Evolutionary conservation across 2,888 invertebrate genomes (phyloP).

Genomic region (Pelosia muscerda): DNA sequence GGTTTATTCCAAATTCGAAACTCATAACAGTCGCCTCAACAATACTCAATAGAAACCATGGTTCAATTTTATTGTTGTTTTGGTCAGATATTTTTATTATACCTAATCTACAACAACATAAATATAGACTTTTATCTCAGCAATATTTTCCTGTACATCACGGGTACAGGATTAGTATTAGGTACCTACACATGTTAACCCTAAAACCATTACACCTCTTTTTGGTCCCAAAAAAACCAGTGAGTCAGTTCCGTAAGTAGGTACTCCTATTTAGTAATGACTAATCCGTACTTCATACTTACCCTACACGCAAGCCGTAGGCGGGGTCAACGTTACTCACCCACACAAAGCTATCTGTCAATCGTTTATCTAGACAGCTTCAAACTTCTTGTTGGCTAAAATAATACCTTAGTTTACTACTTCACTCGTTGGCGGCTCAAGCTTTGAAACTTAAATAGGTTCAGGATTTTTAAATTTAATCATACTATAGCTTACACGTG

Average conservation of each 20-base stretch:
- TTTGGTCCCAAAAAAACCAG: slow-evolving; percentile 21
- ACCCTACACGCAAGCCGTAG: slow-evolving; percentile 36
- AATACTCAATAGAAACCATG: too few relatives aligned
- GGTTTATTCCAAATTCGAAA: too few relatives aligned
- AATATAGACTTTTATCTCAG: background rate
- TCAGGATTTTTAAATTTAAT: slow-evolving; percentile 9
- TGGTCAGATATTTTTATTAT: too few relatives aligned
- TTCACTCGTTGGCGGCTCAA: slow-evolving; percentile 20
- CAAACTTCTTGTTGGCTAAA: slow-evolving; percentile 17
- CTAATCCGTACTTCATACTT: slow-evolving; percentile 33
- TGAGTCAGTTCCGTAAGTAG: slow-evolving; percentile 39
- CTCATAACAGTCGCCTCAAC: too few relatives aligned
- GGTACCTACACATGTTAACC: background rate
- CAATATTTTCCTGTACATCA: background rate
- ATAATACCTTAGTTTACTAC: slow-evolving; percentile 20
- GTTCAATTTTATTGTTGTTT: too few relatives aligned
- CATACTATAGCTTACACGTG: background rate
- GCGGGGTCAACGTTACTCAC: slow-evolving; percentile 48
- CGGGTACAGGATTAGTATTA: background rate
- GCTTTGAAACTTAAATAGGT: slow-evolving; percentile 8
- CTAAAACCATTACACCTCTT: slow-evolving; percentile 7
- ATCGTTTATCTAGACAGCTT: slow-evolving; percentile 26
- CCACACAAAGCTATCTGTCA: slow-evolving; percentile 41
- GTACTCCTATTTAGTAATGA: too few relatives aligned
- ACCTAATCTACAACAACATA: too few relatives aligned